Percentiles rank a stretch among this genome's conserved stretches.
Conservation (phyloP, 2,888 invertebrate genomes). For the Acheta domesticus region DNA sequence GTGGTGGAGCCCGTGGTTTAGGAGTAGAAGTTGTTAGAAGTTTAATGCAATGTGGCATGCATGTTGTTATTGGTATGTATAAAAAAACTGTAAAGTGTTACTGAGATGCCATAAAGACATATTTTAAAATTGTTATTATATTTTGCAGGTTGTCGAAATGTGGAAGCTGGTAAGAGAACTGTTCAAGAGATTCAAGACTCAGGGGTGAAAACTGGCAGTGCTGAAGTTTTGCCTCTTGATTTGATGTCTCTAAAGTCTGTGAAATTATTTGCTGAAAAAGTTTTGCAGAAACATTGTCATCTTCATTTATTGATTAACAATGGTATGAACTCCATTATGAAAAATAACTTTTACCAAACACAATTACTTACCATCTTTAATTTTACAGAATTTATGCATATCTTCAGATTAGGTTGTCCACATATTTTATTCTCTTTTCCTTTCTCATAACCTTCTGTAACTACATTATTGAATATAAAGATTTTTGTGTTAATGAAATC, state of each 20-base stretch:
- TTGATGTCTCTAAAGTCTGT: conserved; percentile 74
- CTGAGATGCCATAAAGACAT: background rate
- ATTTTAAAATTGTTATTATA: background rate
- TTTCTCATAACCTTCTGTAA: no score
- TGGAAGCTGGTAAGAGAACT: conserved; percentile 53
- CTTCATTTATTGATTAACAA: conserved; percentile 78
- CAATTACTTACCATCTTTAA: background rate
- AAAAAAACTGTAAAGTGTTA: background rate
- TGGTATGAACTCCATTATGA: conserved; percentile 50
- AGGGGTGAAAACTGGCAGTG: conserved; percentile 55
- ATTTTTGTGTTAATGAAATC: no score
- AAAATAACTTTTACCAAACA: conserved; percentile 18
- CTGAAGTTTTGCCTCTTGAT: conserved; percentile 69
- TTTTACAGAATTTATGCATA: no score
- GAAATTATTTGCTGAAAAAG: conserved; percentile 64
- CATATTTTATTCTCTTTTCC: no score
- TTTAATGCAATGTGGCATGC: conserved; percentile 71
- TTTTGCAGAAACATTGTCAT: conserved; percentile 61
- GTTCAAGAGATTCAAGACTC: conserved; percentile 50
- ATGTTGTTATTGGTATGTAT: conserved; percentile 66
- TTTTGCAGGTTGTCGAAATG: conserved; percentile 68
- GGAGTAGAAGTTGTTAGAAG: conserved; percentile 73
- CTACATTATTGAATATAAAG: no score
- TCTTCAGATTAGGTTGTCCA: no score
- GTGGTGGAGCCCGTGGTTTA: conserved; percentile 84